phyloP scores from a whole-genome alignment of 2,797 vertebrate species.

The Echeneis naucrates region DNA sequence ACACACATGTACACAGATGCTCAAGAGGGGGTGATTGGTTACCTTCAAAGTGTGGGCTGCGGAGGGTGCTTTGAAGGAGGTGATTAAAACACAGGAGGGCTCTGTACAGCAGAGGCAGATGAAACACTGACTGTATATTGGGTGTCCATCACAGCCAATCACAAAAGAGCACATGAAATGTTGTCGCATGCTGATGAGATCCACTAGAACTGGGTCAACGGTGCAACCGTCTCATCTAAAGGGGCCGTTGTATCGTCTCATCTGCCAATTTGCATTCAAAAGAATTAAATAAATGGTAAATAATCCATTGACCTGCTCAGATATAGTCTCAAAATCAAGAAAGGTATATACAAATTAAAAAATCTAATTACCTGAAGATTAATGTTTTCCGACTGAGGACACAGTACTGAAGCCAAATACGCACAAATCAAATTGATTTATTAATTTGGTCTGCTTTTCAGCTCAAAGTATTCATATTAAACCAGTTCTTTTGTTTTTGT shows the following conservation, averaged over 20 bases:
- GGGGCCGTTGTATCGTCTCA: slow-evolving; percentile 33
- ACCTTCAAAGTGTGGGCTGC: slow-evolving; percentile 57
- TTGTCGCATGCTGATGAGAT: slow-evolving; percentile 60
- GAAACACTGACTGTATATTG: slow-evolving; percentile 62
- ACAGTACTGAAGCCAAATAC: background rate
- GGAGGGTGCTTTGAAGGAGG: slow-evolving; percentile 68
- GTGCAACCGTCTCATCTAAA: slow-evolving; percentile 46
- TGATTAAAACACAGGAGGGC: slow-evolving; percentile 65
- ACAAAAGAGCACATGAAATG: slow-evolving; percentile 56
- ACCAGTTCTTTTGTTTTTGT: background rate
- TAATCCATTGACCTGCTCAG: slow-evolving; percentile 1
- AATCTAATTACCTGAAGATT: slow-evolving; percentile 4
- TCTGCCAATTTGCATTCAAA: slow-evolving; percentile 5
- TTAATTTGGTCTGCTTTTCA: background rate
- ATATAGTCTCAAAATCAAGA: slow-evolving; percentile 34
- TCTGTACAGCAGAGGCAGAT: slow-evolving; percentile 45
- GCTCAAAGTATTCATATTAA: background rate
- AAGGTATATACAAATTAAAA: background rate
- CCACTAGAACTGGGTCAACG: slow-evolving; percentile 74
- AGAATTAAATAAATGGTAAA: slow-evolving; percentile 19
- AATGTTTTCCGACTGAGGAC: background rate
- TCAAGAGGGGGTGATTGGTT: slow-evolving; percentile 54
- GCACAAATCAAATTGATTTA: background rate
- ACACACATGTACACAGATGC: slow-evolving; percentile 16
- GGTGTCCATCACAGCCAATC: slow-evolving; percentile 65